These are phyloP conservation scores for Drosophila kikkawai DNA, from an alignment of 1,140 invertebrate genomes.

Conservation along the genomic window DNA sequence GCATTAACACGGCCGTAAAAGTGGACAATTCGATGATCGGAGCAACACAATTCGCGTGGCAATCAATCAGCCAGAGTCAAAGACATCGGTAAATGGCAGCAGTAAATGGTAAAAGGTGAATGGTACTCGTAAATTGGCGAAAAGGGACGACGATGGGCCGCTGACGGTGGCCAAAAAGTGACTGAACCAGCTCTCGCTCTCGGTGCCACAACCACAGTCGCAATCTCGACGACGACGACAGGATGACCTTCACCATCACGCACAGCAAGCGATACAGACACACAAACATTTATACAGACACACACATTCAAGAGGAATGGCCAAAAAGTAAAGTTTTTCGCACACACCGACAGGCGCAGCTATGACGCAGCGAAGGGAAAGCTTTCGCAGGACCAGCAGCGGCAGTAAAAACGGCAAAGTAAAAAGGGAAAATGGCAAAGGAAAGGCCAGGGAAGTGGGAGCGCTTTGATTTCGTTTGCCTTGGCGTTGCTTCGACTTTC, in stretches of 20 bases:
- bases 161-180: slow-evolving; percentile 40
- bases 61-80: slow-evolving; percentile 64
- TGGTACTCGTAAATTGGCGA: slow-evolving; percentile 31
- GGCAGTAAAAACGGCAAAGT: background rate
- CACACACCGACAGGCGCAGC: slow-evolving; percentile 47
- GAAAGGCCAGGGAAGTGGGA: background rate
- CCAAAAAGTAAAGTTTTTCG: slow-evolving; percentile 78
- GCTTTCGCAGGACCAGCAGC: slow-evolving; percentile 44
- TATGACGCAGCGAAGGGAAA: slow-evolving; percentile 66
- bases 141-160: slow-evolving; percentile 35
- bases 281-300: background rate
- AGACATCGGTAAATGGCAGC: slow-evolving; percentile 21
- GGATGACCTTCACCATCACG: slow-evolving; percentile 83
- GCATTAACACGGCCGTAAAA: slow-evolving; percentile 60
- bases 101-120: slow-evolving; percentile 27
- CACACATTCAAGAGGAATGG: slow-evolving; percentile 24
- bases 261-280: slow-evolving; percentile 54
- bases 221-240: slow-evolving; percentile 57
- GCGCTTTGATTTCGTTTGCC: slow-evolving; percentile 62
- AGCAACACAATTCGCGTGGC: slow-evolving; percentile 50
- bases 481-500: slow-evolving; percentile 58
- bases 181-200: slow-evolving; percentile 36
- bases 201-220: slow-evolving; percentile 14
- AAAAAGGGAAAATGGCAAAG: slow-evolving; percentile 7
- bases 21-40: slow-evolving; percentile 64